phyloP scores from a whole-genome alignment of 1,140 invertebrate species.

The Rhysida immarginata region DNA sequence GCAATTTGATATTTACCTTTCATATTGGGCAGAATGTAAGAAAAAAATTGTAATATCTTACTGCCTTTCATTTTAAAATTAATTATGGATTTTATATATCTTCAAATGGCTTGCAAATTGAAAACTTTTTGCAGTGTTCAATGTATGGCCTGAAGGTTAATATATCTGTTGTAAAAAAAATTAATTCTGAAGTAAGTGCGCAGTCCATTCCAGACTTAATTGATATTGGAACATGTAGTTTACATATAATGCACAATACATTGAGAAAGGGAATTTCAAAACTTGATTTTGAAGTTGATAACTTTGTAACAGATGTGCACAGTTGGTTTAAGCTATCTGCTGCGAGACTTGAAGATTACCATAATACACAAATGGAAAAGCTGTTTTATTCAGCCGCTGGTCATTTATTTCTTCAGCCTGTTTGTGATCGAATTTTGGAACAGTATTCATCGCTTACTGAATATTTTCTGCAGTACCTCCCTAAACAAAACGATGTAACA shows the following conservation, averaged over 20 bases:
- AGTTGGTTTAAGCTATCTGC: conserved; percentile 1
- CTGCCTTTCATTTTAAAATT: too few species aligned
- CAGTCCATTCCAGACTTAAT: conserved; percentile 1
- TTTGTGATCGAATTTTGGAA: not conserved
- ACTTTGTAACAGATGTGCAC: not conserved
- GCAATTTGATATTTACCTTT: too few species aligned
- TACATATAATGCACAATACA: not conserved
- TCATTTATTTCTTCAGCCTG: not conserved
- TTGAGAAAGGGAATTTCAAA: not conserved
- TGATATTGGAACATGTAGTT: not conserved
- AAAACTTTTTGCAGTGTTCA: not conserved
- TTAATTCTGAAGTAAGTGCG: not conserved
- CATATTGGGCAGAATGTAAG: too few species aligned
- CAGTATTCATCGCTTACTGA: not conserved
- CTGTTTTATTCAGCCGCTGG: not conserved
- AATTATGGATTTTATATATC: too few species aligned
- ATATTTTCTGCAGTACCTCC: not conserved
- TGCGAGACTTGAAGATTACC: not conserved
- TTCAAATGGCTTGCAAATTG: too few species aligned
- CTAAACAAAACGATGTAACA: not conserved
- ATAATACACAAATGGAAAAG: not conserved
- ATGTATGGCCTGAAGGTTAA: not conserved
- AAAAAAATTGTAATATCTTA: too few species aligned
- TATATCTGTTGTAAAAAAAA: not conserved
- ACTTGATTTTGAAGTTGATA: conserved; percentile 4